Evolutionary conservation across 2,113 vertebrate species (phyloP).

Genomic region (Morphnarchus princeps): DNA sequence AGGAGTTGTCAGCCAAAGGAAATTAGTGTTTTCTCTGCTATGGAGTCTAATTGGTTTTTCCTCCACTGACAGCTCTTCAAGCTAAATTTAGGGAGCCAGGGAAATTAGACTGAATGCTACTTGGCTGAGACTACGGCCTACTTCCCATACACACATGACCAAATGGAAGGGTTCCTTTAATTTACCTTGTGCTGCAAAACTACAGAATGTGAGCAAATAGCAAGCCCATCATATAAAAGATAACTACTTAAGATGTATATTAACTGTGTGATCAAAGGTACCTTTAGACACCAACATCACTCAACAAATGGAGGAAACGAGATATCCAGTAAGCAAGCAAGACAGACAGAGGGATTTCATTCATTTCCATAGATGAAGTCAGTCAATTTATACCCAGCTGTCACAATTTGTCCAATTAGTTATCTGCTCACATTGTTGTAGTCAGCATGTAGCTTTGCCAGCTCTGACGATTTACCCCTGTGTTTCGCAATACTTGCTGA

Average conservation of each 20-base stretch:
- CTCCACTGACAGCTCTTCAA: conserved; percentile 37
- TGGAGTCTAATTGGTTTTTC: conserved; percentile 29
- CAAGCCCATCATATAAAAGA: not conserved
- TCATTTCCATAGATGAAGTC: not conserved
- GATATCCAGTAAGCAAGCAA: not conserved
- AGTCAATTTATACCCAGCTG: not conserved
- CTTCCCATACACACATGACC: not conserved
- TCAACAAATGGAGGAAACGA: not conserved
- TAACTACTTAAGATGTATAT: not conserved
- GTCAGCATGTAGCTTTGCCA: not conserved
- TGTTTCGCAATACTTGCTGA: not conserved
- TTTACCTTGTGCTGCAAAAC: not conserved
- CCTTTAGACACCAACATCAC: not conserved
- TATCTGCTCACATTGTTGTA: not conserved
- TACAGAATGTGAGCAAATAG: not conserved
- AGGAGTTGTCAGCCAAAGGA: conserved; percentile 33
- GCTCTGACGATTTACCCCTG: not conserved
- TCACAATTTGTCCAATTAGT: not conserved
- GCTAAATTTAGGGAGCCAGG: conserved; percentile 43
- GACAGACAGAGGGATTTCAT: not conserved
- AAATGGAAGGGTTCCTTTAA: not conserved
- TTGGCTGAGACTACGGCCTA: not conserved
- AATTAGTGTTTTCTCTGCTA: conserved; percentile 45
- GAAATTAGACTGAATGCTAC: not conserved
- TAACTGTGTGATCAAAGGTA: not conserved